phyloP scores from a whole-genome alignment of 2,113 vertebrate genomes.

The Anhinga anhinga region DNA sequence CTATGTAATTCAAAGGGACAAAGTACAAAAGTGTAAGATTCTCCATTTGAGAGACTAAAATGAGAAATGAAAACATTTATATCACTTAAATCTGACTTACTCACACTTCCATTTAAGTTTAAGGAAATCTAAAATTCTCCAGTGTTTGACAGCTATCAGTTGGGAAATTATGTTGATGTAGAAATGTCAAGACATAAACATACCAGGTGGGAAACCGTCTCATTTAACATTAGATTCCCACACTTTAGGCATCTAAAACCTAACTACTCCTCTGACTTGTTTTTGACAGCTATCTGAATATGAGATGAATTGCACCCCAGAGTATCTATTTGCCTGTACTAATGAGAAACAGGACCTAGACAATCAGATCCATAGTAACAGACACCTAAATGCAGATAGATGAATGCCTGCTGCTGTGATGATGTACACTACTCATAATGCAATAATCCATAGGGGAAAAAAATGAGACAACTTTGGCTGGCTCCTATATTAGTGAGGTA shows the following conservation, averaged over 20 bases:
- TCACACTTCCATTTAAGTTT: background rate
- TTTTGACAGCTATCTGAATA: background rate
- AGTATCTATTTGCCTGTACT: background rate
- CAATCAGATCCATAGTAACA: background rate
- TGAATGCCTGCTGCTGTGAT: background rate
- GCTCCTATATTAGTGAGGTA: background rate
- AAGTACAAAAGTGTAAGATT: background rate
- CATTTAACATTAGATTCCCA: background rate
- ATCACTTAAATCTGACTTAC: background rate
- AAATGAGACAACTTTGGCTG: background rate
- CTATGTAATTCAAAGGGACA: background rate
- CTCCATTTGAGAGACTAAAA: background rate
- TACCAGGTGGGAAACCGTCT: slow-evolving; percentile 18
- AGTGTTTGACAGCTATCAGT: background rate
- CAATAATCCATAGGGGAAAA: background rate
- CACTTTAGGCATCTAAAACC: background rate
- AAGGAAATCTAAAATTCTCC: background rate
- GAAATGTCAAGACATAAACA: slow-evolving; percentile 40
- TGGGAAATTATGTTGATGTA: slow-evolving; percentile 23
- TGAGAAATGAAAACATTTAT: background rate
- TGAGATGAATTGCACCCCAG: background rate
- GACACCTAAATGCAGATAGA: background rate
- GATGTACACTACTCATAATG: background rate
- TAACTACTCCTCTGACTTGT: background rate
- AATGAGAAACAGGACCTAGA: background rate